Conservation (phyloP, 1,140 invertebrate genomes). For the Habropoda laboriosa region DNA sequence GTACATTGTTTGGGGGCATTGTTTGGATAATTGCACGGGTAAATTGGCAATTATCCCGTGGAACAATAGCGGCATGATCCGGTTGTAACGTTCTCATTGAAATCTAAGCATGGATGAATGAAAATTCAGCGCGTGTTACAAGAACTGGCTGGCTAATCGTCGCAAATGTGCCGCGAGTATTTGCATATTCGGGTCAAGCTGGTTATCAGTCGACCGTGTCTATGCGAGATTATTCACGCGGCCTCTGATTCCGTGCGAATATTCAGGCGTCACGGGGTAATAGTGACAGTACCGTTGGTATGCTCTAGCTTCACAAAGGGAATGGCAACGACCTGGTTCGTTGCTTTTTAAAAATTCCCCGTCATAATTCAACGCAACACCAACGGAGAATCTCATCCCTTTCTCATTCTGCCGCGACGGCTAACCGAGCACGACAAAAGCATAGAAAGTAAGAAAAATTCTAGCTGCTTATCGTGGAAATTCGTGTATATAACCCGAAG, state of each 20-base stretch:
- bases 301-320: conserved; percentile 8
- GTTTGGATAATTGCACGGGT: neutral
- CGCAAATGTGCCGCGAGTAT: neutral
- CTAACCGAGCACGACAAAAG: neutral
- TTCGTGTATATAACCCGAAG: neutral
- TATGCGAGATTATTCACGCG: conserved; percentile 21
- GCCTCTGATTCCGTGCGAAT: neutral
- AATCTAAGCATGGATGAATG: neutral
- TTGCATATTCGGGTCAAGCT: conserved; percentile 27
- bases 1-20: neutral
- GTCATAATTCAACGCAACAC: neutral
- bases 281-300: neutral
- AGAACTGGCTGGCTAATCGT: conserved; percentile 7
- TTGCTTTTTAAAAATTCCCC: neutral
- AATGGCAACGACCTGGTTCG: neutral
- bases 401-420: no score
- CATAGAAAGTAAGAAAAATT: no score
- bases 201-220: conserved; percentile 5
- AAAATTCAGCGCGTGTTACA: neutral
- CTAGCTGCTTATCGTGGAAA: neutral
- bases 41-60: no score
- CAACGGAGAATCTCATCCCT: no score
- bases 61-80: neutral
- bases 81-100: neutral
- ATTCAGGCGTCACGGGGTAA: neutral